Conservation (phyloP, 2,113 vertebrate genomes). For the Acanthochromis polyacanthus region DNA sequence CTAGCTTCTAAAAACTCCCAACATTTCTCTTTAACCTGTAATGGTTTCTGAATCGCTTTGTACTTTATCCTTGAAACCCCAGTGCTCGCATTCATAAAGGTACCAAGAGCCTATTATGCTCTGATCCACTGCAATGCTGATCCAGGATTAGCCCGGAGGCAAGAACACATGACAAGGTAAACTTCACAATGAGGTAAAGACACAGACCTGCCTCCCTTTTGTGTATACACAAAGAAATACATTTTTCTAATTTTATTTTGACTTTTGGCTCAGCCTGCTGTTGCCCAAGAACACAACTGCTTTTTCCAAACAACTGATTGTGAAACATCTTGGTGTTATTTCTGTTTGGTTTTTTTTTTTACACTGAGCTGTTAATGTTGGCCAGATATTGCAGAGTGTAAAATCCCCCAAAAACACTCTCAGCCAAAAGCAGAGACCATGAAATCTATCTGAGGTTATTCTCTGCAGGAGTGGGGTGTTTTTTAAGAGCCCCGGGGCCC, state of each 20-base stretch:
- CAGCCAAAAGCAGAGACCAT: background rate
- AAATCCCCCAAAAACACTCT: too few relatives aligned
- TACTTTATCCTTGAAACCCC: constrained; percentile 34
- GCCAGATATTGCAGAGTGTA: background rate
- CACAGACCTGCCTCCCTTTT: background rate
- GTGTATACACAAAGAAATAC: too few relatives aligned
- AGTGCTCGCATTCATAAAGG: constrained; percentile 39
- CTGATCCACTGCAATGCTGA: constrained; percentile 47
- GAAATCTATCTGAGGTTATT: constrained; percentile 11
- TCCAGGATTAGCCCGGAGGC: constrained; percentile 59
- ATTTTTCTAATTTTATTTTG: too few relatives aligned
- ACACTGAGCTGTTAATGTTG: constrained; percentile 9
- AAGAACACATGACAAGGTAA: constrained; percentile 47
- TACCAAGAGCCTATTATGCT: constrained; percentile 54
- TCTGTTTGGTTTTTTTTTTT: too few relatives aligned
- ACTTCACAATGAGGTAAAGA: constrained; percentile 23
- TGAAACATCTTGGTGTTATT: background rate
- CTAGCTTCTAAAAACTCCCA: background rate
- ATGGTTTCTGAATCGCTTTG: constrained; percentile 29
- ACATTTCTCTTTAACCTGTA: constrained; percentile 3
- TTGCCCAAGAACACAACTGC: background rate
- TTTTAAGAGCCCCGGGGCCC: background rate
- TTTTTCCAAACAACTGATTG: background rate
- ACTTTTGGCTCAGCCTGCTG: background rate
- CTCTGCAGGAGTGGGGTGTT: constrained; percentile 3